A percentile compares a stretch with the other conserved stretches of the same genome.
These are phyloP conservation scores for Temnothorax rugatulus DNA, from an alignment of 2,888 invertebrate species.

Conservation along the genomic window DNA sequence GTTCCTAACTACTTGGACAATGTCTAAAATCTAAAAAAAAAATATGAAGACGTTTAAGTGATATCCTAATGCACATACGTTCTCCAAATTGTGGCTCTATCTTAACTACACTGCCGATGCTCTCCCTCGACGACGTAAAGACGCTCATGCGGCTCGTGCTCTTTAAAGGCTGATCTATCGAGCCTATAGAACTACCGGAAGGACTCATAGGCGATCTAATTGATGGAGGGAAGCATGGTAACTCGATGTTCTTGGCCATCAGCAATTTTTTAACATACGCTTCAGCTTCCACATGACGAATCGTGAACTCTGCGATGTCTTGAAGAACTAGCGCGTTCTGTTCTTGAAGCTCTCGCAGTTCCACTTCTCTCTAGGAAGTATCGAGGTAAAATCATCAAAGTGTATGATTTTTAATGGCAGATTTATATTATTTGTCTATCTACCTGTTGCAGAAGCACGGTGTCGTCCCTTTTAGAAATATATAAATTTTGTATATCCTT, in stretches of 20 bases:
- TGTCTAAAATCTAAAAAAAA: constrained; percentile 3
- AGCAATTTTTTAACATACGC: constrained; percentile 85
- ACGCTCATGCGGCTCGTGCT: constrained; percentile 66
- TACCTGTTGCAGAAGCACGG: constrained; percentile 83
- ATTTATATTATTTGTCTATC: background rate
- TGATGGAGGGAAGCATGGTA: constrained; percentile 78
- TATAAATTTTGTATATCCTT: constrained; percentile 84
- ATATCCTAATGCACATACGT: constrained; percentile 50
- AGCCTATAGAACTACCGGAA: constrained; percentile 71
- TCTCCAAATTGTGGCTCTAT: constrained; percentile 71
- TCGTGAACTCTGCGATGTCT: constrained; percentile 87
- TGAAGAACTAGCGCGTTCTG: constrained; percentile 88
- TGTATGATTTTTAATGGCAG: background rate
- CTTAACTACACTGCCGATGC: constrained; percentile 76
- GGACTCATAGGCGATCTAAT: constrained; percentile 75
- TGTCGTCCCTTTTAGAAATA: constrained; percentile 73
- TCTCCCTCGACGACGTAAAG: constrained; percentile 73
- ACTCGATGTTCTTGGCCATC: constrained; percentile 80
- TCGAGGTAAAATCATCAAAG: background rate
- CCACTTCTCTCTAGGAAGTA: constrained; percentile 87
- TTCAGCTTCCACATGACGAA: constrained; percentile 85
- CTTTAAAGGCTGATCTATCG: constrained; percentile 61
- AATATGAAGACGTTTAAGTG: background rate
- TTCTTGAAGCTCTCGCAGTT: constrained; percentile 88
- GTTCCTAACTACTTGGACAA: background rate